A percentile compares a stretch with the other conserved stretches of the same genome.
These are phyloP conservation scores for Geophilus truncorum DNA, from an alignment of 2,888 invertebrate genomes.

Conservation along the genomic window DNA sequence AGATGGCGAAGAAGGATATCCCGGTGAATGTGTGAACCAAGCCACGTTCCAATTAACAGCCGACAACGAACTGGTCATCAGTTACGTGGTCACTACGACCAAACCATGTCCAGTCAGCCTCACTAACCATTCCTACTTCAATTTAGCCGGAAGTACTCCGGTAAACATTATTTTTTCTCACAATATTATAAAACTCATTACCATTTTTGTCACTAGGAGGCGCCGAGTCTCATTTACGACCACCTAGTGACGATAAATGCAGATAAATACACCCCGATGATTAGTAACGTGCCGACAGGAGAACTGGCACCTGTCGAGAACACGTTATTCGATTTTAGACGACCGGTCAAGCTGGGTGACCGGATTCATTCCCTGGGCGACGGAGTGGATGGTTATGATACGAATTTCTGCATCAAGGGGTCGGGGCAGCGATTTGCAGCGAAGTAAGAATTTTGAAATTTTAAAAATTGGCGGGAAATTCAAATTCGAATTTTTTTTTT, in stretches of 20 bases:
- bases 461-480: background rate
- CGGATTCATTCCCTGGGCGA: slow-evolving; percentile 62
- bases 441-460: background rate
- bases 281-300: slow-evolving; percentile 47
- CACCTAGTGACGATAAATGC: slow-evolving; percentile 42
- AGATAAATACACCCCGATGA: slow-evolving; percentile 35
- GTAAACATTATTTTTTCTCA: background rate
- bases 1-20: slow-evolving; percentile 81
- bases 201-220: too few species aligned
- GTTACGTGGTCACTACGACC: slow-evolving; percentile 68
- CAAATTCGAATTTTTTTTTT: background rate
- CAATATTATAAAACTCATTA: too few species aligned
- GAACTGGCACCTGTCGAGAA: slow-evolving; percentile 65
- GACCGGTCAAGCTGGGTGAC: slow-evolving; percentile 60
- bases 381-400: slow-evolving; percentile 65
- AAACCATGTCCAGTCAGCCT: slow-evolving; percentile 79
- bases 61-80: slow-evolving; percentile 67
- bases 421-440: slow-evolving; percentile 53
- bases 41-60: slow-evolving; percentile 66
- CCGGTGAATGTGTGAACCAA: slow-evolving; percentile 70
- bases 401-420: slow-evolving; percentile 71
- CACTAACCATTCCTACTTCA: slow-evolving; percentile 85
- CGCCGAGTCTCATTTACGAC: slow-evolving; percentile 43
- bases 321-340: slow-evolving; percentile 68
- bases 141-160: slow-evolving; percentile 75